Conservation (phyloP, 2,797 vertebrate species). For the Picus viridis region DNA sequence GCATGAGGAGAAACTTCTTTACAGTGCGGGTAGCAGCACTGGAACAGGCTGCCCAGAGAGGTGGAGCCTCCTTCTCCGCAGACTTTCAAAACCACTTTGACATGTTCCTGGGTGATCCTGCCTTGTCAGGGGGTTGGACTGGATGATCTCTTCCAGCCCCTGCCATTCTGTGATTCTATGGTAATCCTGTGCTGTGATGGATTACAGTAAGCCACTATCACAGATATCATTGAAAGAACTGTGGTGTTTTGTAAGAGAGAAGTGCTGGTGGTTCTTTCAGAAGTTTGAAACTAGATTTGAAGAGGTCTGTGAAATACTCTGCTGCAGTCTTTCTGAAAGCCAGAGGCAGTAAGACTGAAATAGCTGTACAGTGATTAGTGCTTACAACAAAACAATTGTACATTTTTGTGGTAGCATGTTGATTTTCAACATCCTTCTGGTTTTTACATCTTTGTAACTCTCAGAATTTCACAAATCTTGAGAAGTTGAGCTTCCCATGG, state of each 20-base stretch:
- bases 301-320: not conserved
- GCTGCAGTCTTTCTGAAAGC: not conserved
- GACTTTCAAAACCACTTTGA: too few relatives aligned
- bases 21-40: too few relatives aligned
- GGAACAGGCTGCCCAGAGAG: too few relatives aligned
- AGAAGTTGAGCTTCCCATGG: not conserved
- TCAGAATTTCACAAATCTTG: not conserved
- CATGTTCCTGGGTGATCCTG: too few relatives aligned
- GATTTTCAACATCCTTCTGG: fast-evolving
- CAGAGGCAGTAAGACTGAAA: not conserved
- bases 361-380: not conserved
- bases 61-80: too few relatives aligned
- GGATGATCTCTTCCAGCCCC: too few relatives aligned
- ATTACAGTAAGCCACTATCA: not conserved
- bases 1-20: too few relatives aligned
- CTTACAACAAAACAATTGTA: not conserved
- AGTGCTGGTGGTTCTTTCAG: not conserved
- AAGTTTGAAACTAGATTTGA: not conserved
- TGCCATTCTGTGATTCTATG: too few relatives aligned
- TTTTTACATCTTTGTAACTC: not conserved
- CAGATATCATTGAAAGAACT: not conserved
- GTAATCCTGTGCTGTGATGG: too few relatives aligned
- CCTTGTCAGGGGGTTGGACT: too few relatives aligned
- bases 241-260: not conserved
- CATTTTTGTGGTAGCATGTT: not conserved